These are phyloP conservation scores for Trichomycterus rosablanca DNA, from an alignment of 2,113 vertebrate species.

Conservation along the genomic window DNA sequence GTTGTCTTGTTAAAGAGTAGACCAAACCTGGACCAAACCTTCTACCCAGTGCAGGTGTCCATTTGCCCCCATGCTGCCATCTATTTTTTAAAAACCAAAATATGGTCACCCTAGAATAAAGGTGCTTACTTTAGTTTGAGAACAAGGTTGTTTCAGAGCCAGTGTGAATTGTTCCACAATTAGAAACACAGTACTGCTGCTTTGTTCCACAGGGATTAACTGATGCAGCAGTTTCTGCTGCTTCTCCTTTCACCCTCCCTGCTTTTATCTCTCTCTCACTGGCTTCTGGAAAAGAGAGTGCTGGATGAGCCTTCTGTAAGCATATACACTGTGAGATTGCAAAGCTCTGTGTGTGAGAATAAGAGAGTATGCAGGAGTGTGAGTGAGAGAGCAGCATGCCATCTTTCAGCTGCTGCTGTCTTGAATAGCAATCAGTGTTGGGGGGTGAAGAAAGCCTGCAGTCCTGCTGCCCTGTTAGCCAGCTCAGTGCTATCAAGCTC, in stretches of 20 bases:
- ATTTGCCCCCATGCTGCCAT: no score
- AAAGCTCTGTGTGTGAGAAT: slow-evolving; percentile 67
- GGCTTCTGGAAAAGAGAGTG: slow-evolving; percentile 53
- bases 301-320: slow-evolving; percentile 23
- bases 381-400: slow-evolving; percentile 56
- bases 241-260: neutral
- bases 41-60: no score
- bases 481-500: slow-evolving; percentile 15
- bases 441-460: slow-evolving; percentile 58
- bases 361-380: neutral
- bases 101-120: no score
- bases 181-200: slow-evolving; percentile 14
- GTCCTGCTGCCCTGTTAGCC: slow-evolving; percentile 76
- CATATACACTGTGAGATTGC: slow-evolving; percentile 51
- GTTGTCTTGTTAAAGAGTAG: no score
- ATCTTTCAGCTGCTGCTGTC: slow-evolving; percentile 80
- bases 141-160: no score
- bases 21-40: no score
- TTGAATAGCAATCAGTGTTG: slow-evolving; percentile 81
- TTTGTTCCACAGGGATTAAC: slow-evolving; percentile 2
- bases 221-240: slow-evolving; percentile 13
- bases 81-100: no score
- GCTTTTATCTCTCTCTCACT: slow-evolving; percentile 4
- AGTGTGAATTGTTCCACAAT: slow-evolving; percentile 11
- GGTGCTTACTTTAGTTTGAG: neutral